Base-by-base conservation (phyloP, 2,797 vertebrate genomes). In the Megalops cyprinoides region DNA sequence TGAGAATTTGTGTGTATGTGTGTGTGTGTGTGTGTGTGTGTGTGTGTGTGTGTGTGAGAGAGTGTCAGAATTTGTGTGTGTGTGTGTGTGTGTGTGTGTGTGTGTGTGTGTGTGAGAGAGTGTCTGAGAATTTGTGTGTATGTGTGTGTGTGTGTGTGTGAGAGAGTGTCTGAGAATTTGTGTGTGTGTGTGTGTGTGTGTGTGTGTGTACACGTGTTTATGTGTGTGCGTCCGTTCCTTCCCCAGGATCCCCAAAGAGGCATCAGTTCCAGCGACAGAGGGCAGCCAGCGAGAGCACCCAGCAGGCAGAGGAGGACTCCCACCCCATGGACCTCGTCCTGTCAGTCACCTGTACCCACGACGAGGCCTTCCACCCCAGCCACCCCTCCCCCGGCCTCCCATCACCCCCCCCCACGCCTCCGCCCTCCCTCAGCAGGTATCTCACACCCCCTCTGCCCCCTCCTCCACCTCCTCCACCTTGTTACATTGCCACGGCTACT, bases 381-480 rank as follows among this genome's bases (percentile, higher is more conserved):
- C 93, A 96, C 87, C 93, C 94, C 85, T 94, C 96, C 48, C 91
- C n/a, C n/a, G n/a, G n/a, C n/a, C n/a, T n/a, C n/a, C n/a, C n/a
- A n/a, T n/a, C n/a, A n/a, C n/a, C 96, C 86, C 94, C 96, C 7
- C 85, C 95, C 89, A 95, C 96, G 87, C 96, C 96, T 86, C 91
- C 96, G 91, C 96, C 97, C 89, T 94, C 96, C 96, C 96, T 98
- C 92, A 96, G 97, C 97, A 98, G 97, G 97, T 97, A 98, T 97
- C 95, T 94, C 92, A 88, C 81, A 87, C 88, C 83, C 37, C 49
- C 77, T 55, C 37, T 65, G 10, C 28, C 91, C 89, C 92, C n/a
- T 97, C 95, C 94, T 92, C 89, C 81, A 87, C 88, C 83, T 37
- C 49, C 94, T 92, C 89, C 81, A 87, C 88, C 83, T 37, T 49